Evolutionary conservation across 1,140 invertebrate genomes (phyloP).

Genomic region (Drosophila lacertosa): DNA sequence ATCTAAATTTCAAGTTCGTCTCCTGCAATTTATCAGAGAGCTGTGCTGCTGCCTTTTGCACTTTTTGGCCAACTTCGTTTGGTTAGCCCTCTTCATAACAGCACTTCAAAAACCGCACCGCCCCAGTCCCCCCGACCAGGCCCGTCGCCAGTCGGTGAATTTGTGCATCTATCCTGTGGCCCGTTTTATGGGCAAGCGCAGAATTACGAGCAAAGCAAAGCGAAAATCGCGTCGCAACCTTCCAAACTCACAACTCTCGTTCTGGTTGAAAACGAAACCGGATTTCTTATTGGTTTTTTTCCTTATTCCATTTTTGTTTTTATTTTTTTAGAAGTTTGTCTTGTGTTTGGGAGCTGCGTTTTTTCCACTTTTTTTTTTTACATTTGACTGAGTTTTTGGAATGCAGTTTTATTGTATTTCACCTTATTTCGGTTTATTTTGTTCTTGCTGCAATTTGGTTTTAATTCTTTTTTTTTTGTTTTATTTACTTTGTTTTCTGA

Average conservation of each 20-base stretch:
- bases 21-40: slow-evolving; percentile 59
- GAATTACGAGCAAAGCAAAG: slow-evolving; percentile 29
- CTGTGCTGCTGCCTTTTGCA: slow-evolving; percentile 39
- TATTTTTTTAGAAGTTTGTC: slow-evolving; percentile 65
- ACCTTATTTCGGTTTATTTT: slow-evolving; percentile 47
- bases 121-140: background rate
- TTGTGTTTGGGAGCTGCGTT: slow-evolving; percentile 37
- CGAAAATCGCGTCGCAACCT: slow-evolving; percentile 34
- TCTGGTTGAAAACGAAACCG: slow-evolving; percentile 79
- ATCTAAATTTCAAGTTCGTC: slow-evolving; percentile 82
- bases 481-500: slow-evolving; percentile 37
- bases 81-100: slow-evolving; percentile 52
- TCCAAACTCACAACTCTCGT: slow-evolving; percentile 47
- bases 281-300: slow-evolving; percentile 68
- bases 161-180: slow-evolving; percentile 46
- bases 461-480: slow-evolving; percentile 26
- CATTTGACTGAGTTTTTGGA: slow-evolving; percentile 76
- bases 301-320: slow-evolving; percentile 8
- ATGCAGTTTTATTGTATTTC: slow-evolving; percentile 67
- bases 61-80: slow-evolving; percentile 36
- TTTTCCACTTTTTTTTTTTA: slow-evolving; percentile 53
- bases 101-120: slow-evolving; percentile 44
- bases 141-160: slow-evolving; percentile 31
- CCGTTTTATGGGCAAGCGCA: slow-evolving; percentile 45
- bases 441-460: slow-evolving; percentile 21